These are phyloP conservation scores for Aurelia sp. DNA, from an alignment of 30 jellyfish, hydroid and myxozoan genomes.

Conservation along the genomic window DNA sequence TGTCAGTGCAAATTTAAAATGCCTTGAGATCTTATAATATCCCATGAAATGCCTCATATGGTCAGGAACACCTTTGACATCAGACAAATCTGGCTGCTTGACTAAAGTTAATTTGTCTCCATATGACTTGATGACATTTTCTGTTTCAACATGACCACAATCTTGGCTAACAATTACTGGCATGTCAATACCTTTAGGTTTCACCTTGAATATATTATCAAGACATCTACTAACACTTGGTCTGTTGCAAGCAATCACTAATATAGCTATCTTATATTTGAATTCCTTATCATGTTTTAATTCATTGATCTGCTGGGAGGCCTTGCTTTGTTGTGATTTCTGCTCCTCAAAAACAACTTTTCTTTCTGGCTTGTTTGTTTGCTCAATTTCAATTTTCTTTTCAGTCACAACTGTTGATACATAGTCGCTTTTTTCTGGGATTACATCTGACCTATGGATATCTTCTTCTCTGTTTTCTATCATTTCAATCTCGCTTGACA, in stretches of 20 bases:
- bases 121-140: conserved; percentile 83
- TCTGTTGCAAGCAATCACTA: conserved; percentile 96
- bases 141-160: conserved; percentile 93
- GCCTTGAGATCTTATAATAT: conserved; percentile 96
- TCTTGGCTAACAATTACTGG: conserved; percentile 99
- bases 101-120: conserved; percentile 79
- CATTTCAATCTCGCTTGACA: not conserved
- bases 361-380: not conserved
- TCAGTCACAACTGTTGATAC: not conserved
- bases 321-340: not conserved
- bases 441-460: not conserved
- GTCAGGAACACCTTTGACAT: conserved; percentile 81
- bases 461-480: not conserved
- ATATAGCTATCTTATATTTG: conserved; percentile 56
- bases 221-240: conserved; percentile 95
- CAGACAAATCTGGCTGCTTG: conserved; percentile 93
- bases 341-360: not conserved
- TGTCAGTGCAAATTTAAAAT: conserved; percentile 82
- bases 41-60: conserved; percentile 88
- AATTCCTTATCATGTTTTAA: not conserved
- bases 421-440: not conserved
- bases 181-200: conserved; percentile 70
- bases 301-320: not conserved
- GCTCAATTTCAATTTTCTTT: not conserved
- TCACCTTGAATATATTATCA: conserved; percentile 75